These are phyloP conservation scores for Troides helena DNA, from an alignment of 2,888 invertebrate genomes.

Conservation along the genomic window DNA sequence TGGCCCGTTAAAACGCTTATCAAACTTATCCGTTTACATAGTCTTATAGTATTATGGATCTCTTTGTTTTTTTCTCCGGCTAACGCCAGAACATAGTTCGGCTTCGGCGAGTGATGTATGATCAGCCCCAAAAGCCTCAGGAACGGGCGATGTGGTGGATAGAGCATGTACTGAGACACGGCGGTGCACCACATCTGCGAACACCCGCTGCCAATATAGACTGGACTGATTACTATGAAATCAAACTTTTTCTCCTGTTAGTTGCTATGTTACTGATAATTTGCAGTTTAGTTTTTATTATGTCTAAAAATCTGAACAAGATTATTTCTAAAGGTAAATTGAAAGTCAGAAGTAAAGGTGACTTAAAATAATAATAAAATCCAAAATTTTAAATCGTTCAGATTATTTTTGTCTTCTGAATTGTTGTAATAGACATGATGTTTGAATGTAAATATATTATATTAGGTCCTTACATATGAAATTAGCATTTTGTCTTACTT, in stretches of 20 bases:
- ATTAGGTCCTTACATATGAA: too few relatives aligned
- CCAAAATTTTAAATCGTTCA: too few relatives aligned
- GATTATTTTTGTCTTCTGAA: too few relatives aligned
- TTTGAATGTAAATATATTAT: too few relatives aligned
- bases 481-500: too few relatives aligned
- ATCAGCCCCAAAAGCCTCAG: constrained; percentile 55
- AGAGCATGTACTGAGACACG: constrained; percentile 58
- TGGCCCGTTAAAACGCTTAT: constrained; percentile 16
- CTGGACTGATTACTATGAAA: constrained; percentile 41
- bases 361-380: too few relatives aligned
- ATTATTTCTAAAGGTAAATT: not conserved
- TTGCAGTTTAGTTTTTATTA: not conserved
- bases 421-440: too few relatives aligned
- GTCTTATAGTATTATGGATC: not conserved
- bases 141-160: constrained; percentile 72
- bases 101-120: constrained; percentile 48
- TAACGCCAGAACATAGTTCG: constrained; percentile 39
- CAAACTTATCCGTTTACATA: constrained; percentile 32
- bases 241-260: constrained; percentile 34
- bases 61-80: constrained; percentile 27
- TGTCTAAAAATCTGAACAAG: not conserved
- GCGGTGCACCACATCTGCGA: constrained; percentile 48
- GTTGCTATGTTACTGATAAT: not conserved
- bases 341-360: not conserved
- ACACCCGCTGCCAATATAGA: constrained; percentile 42